Conservation (phyloP, 2,113 vertebrate genomes). For the Eclectus roratus region DNA sequence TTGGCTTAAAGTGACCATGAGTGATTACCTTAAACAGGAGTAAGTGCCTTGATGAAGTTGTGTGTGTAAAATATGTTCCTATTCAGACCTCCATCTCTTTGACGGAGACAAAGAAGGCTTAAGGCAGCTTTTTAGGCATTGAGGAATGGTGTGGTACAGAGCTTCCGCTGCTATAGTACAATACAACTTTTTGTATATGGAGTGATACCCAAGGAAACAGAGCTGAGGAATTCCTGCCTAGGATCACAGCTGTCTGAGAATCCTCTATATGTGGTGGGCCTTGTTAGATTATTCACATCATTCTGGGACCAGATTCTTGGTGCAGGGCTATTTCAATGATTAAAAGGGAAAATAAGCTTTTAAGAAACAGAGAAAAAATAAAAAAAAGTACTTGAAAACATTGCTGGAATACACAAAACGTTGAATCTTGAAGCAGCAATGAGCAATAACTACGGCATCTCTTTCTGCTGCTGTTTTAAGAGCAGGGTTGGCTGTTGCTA, state of each 20-base stretch:
- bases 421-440: background rate
- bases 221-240: background rate
- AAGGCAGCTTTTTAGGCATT: background rate
- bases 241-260: background rate
- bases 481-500: background rate
- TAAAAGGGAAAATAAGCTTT: background rate
- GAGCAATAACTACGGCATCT: background rate
- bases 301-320: background rate
- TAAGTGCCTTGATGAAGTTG: background rate
- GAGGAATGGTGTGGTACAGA: background rate
- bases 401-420: background rate
- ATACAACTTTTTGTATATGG: background rate
- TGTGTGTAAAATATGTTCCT: background rate
- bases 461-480: background rate
- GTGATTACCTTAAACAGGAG: background rate
- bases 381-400: background rate
- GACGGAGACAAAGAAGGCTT: background rate
- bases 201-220: background rate
- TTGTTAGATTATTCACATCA: background rate
- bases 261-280: accelerated
- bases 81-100: accelerated
- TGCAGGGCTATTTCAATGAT: background rate
- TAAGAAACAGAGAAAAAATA: background rate
- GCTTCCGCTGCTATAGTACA: background rate
- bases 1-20: accelerated